Conservation (phyloP, 2,113 vertebrate species). For the Serilophus lunatus region DNA sequence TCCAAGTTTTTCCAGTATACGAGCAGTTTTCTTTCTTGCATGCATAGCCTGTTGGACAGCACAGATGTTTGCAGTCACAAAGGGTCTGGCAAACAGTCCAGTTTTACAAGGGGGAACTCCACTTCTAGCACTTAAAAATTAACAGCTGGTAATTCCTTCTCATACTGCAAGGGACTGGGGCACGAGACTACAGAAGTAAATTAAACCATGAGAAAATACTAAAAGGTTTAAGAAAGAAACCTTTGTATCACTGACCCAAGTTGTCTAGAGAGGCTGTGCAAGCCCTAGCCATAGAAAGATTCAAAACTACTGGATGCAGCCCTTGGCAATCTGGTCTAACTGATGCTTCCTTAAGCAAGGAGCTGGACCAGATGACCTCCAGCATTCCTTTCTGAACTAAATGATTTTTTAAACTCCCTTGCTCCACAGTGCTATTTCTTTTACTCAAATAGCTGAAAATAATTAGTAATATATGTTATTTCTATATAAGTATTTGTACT, state of each 20-base stretch:
- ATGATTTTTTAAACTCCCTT: not conserved
- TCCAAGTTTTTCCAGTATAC: constrained; percentile 88
- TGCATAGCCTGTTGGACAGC: constrained; percentile 76
- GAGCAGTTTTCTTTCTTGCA: constrained; percentile 82
- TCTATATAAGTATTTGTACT: not conserved
- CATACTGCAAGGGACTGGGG: accelerated
- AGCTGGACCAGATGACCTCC: not conserved
- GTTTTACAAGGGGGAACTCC: not conserved
- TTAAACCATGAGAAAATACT: not conserved
- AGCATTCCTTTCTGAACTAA: not conserved
- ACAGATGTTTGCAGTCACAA: not conserved
- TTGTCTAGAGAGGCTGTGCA: not conserved
- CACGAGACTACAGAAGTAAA: not conserved
- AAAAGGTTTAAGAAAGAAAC: not conserved
- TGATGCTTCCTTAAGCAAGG: not conserved
- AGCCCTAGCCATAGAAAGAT: not conserved
- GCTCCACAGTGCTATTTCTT: not conserved
- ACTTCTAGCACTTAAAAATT: not conserved
- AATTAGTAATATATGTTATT: not conserved
- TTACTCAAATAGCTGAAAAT: not conserved
- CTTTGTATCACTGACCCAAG: not conserved
- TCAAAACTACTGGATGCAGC: not conserved
- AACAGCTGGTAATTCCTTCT: not conserved
- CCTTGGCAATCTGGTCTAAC: not conserved
- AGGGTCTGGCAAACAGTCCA: not conserved